These are phyloP conservation scores for Stegana nigrithorax DNA, from an alignment of 2,888 invertebrate species.

Conservation along the genomic window DNA sequence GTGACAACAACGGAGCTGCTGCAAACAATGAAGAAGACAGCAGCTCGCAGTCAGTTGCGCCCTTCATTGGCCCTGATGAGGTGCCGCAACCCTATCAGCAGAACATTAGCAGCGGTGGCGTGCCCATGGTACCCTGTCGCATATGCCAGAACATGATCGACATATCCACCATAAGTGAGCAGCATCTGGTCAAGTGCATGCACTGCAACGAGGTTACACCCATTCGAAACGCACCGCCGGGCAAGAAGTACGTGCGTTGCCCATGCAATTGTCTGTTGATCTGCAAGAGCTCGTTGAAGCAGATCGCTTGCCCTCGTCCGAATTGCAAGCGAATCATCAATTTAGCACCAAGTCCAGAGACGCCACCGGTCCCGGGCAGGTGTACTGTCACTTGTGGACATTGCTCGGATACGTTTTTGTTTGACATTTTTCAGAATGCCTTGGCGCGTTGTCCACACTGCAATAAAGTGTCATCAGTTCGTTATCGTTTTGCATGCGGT, in stretches of 20 bases:
- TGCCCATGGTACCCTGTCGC: constrained; percentile 91
- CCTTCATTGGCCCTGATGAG: constrained; percentile 87
- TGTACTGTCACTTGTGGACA: constrained; percentile 95
- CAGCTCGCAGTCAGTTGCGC: constrained; percentile 72
- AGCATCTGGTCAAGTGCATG: constrained; percentile 96
- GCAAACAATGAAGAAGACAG: constrained; percentile 50
- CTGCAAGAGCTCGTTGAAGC: constrained; percentile 95
- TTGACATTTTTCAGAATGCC: constrained; percentile 89
- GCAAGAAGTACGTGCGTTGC: constrained; percentile 98
- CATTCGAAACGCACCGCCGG: constrained; percentile 96
- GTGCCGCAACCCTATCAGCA: constrained; percentile 86
- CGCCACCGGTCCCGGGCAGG: constrained; percentile 93
- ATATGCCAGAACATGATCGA: constrained; percentile 97
- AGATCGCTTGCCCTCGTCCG: constrained; percentile 97
- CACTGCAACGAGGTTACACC: constrained; percentile 99
- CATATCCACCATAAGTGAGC: constrained; percentile 91
- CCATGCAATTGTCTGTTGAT: constrained; percentile 99
- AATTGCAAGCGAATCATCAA: constrained; percentile 98
- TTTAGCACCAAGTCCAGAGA: constrained; percentile 86
- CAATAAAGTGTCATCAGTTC: constrained; percentile 97
- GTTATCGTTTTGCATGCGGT: constrained; percentile 85
- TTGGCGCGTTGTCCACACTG: constrained; percentile 98
- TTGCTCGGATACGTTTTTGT: constrained; percentile 95
- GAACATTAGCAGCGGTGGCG: constrained; percentile 75
- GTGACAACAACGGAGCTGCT: constrained; percentile 31